Percentiles rank a stretch among this genome's conserved stretches.
Evolutionary conservation across 2,888 invertebrate species (phyloP).

Genomic region (Nebria salina): DNA sequence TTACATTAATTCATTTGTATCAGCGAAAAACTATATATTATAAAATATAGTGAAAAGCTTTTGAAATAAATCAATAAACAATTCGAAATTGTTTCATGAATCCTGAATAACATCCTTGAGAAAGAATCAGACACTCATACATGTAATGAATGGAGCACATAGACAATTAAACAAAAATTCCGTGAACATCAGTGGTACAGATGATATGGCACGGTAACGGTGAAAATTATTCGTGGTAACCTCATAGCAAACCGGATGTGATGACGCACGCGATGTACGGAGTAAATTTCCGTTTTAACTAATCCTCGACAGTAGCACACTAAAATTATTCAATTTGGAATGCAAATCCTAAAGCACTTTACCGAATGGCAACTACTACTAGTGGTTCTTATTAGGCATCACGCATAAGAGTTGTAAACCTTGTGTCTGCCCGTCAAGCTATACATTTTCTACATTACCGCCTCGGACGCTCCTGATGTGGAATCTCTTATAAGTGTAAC

Average conservation of each 20-base stretch:
- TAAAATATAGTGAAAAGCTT: no score
- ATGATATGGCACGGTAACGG: constrained; percentile 14
- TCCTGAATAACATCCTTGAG: no score
- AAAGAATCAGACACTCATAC: background rate
- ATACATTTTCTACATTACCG: constrained; percentile 16
- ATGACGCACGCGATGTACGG: constrained; percentile 39
- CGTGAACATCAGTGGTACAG: background rate
- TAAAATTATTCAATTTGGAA: constrained; percentile 46
- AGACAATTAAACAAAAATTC: background rate
- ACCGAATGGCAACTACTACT: constrained; percentile 35
- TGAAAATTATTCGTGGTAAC: constrained; percentile 36
- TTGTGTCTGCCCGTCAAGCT: constrained; percentile 3
- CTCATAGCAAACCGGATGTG: constrained; percentile 36
- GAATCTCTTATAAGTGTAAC: constrained; percentile 36
- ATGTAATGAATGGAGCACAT: background rate
- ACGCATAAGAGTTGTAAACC: constrained; percentile 13
- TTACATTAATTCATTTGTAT: no score
- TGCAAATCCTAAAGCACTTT: constrained; percentile 45
- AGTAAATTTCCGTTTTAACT: constrained; percentile 38
- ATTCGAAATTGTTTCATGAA: no score
- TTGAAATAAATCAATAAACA: no score
- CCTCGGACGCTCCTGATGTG: background rate
- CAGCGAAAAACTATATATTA: no score
- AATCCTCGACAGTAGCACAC: constrained; percentile 33
- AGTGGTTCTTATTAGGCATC: constrained; percentile 21